These are phyloP conservation scores for Acronicta alni DNA, from an alignment of 2,888 invertebrate species.

Conservation along the genomic window DNA sequence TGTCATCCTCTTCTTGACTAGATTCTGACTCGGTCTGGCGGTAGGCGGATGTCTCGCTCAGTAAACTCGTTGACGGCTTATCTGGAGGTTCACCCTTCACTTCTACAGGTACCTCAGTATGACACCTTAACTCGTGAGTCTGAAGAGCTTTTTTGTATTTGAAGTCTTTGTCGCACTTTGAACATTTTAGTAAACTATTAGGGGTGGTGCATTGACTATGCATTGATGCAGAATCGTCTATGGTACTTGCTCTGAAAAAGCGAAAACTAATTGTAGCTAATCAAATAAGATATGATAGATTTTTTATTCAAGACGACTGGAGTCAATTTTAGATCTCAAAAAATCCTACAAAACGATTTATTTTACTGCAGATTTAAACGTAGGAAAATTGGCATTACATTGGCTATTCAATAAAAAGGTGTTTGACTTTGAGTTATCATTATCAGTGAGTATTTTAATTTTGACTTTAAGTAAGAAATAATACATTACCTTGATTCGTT, in stretches of 20 bases:
- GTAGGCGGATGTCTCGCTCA: constrained; percentile 59
- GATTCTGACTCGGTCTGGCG: constrained; percentile 76
- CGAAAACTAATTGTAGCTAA: background rate
- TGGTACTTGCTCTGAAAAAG: constrained; percentile 68
- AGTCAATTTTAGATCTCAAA: no score
- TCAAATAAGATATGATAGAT: no score
- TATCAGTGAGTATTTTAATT: background rate
- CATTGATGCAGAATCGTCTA: constrained; percentile 71
- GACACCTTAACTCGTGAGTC: constrained; percentile 65
- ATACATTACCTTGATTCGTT: constrained; percentile 73
- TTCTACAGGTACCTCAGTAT: constrained; percentile 61
- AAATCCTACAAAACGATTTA: no score
- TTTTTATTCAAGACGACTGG: no score
- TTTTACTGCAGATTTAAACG: no score
- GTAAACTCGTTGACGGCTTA: constrained; percentile 60
- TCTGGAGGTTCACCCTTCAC: constrained; percentile 75
- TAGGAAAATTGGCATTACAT: no score
- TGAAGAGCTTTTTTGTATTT: constrained; percentile 76
- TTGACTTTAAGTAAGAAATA: background rate
- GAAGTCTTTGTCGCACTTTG: constrained; percentile 78
- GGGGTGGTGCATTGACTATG: constrained; percentile 58
- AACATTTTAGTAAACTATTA: constrained; percentile 65
- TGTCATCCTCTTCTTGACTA: constrained; percentile 81
- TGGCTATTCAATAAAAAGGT: background rate
- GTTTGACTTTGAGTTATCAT: no score